These are phyloP conservation scores for Indri indri DNA, from an alignment of 2,113 vertebrate genomes.

Conservation along the genomic window DNA sequence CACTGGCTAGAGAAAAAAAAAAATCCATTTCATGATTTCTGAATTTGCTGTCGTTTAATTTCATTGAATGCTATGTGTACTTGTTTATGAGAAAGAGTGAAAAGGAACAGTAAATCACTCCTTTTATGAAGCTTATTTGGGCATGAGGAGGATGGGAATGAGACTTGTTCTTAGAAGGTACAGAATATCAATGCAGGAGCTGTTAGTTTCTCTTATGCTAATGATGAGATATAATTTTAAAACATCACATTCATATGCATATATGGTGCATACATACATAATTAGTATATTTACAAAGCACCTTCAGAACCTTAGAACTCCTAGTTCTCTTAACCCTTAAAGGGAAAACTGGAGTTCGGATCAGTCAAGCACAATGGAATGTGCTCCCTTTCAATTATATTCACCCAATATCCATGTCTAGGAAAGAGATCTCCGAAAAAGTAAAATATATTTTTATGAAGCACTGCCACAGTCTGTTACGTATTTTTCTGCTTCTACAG, in stretches of 20 bases:
- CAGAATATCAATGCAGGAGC: slow-evolving; percentile 48
- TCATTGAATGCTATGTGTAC: slow-evolving; percentile 34
- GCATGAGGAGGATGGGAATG: neutral
- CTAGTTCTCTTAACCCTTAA: slow-evolving; percentile 46
- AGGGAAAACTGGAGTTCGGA: slow-evolving; percentile 24
- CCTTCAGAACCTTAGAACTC: slow-evolving; percentile 49
- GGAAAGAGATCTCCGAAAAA: slow-evolving; percentile 41
- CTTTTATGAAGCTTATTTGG: slow-evolving; percentile 33
- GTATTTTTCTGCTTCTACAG: slow-evolving; percentile 57
- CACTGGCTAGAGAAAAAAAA: neutral
- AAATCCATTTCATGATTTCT: neutral
- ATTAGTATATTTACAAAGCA: slow-evolving; percentile 67
- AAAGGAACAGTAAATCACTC: slow-evolving; percentile 35
- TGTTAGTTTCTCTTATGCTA: slow-evolving; percentile 54
- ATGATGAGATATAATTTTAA: slow-evolving; percentile 59
- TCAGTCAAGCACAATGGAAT: neutral
- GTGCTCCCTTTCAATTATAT: neutral
- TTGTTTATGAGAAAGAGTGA: slow-evolving; percentile 47
- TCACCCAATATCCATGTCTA: neutral
- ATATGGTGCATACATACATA: slow-evolving; percentile 57
- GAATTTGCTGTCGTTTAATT: slow-evolving; percentile 53
- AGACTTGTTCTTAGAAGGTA: slow-evolving; percentile 52
- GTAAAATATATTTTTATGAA: slow-evolving; percentile 43
- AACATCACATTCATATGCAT: slow-evolving; percentile 59
- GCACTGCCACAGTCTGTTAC: slow-evolving; percentile 2